Base-by-base conservation (phyloP, 2,113 vertebrate species). In the Mola mola region DNA sequence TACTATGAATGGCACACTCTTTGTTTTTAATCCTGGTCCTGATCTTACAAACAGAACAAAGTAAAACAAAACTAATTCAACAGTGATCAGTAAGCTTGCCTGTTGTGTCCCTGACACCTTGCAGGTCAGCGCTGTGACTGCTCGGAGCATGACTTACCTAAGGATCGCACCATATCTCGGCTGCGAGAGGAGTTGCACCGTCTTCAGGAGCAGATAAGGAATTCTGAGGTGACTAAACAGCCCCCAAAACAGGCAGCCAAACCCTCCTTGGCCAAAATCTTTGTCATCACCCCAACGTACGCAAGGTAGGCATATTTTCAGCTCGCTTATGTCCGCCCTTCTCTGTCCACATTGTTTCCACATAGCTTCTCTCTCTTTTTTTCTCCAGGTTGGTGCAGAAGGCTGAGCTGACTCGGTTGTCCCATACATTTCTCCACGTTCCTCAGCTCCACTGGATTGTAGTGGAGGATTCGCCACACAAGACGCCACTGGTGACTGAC, bases 61-160 rank as follows among this genome's bases (percentile, higher is more conserved):
- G n/a, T n/a, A n/a, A n/a, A n/a, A n/a, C n/a, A n/a, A n/a, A n/a
- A n/a, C n/a, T n/a, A n/a, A n/a, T n/a, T n/a, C n/a, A n/a, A n/a
- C n/a, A n/a, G n/a, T n/a, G n/a, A 11, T 21, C 19, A 2, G 17
- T 13, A 7, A 2, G 25, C 2, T n/a, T 49, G 6, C n/a, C 13
- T 34, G 17, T 29, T 34, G 8, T 68, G 2, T 58, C 28, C 50
- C 43, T 31, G 4, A 13, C 56, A 11, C 16, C 16, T 12, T 51
- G 20, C 77, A 97, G 95, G 95, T 57, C 95, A 96, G 75, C 94
- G 90, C 26, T 97, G 95, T 48, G 94, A 96, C 88, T 96, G 95
- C 71, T 79, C 90, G 0, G 91, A 94, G 22, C 94, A 93, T 12
- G 88, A 92, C 49, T 50, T 88, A 12, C 79, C 86, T 11, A 93